A percentile compares a stretch with the other conserved stretches of the same genome.
Conservation (phyloP, 2,888 invertebrate species). For the Athalia cordata region DNA sequence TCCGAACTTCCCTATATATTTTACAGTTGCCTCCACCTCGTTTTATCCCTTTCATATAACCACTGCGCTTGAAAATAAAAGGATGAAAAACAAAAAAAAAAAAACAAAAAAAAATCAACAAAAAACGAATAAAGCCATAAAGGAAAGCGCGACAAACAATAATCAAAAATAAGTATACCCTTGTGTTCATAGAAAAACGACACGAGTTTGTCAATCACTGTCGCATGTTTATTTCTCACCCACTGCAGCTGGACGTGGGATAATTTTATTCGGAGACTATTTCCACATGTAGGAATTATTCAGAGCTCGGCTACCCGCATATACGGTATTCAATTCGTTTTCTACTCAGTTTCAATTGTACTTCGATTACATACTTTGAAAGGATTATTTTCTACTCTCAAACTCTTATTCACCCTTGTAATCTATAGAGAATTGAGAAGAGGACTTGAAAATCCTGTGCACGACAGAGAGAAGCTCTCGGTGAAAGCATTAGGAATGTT, state of each 20-base stretch:
- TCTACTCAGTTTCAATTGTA: not conserved
- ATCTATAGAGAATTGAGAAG: not conserved
- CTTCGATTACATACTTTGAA: not conserved
- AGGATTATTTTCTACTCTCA: not conserved
- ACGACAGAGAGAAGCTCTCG: not conserved
- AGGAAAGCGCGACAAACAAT: not conserved
- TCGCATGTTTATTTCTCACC: no score
- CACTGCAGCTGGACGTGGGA: not conserved
- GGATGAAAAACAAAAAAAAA: constrained; percentile 4
- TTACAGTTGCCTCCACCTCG: not conserved
- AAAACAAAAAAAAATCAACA: no score
- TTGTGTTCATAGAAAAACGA: no score
- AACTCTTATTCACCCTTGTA: not conserved
- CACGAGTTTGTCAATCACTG: no score
- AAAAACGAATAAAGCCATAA: not conserved
- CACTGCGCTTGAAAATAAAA: not conserved
- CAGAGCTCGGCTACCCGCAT: not conserved
- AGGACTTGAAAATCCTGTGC: not conserved
- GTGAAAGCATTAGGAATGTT: not conserved
- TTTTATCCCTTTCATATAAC: constrained; percentile 51
- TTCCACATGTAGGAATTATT: not conserved
- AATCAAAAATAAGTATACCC: not conserved
- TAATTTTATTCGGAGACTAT: not conserved
- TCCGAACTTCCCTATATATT: constrained; percentile 30
- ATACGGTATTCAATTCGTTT: not conserved